These are phyloP conservation scores for Pocillopora grandis DNA, from an alignment of 92 coral and sea anemone genomes.

Conservation along the genomic window DNA sequence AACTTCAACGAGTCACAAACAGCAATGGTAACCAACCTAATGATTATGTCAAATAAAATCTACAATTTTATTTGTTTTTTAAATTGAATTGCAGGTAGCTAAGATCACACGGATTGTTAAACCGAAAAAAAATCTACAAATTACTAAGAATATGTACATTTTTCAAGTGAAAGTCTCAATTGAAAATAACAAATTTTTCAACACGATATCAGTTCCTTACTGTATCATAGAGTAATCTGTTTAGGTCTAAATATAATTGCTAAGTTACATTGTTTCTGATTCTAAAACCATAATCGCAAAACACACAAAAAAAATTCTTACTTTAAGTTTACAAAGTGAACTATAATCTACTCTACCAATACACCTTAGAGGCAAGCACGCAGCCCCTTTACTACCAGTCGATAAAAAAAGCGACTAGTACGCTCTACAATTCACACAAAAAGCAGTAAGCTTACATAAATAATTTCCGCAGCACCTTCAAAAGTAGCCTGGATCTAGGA, in stretches of 20 bases:
- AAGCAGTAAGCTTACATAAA: neutral
- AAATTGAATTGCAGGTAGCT: neutral
- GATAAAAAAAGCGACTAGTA: neutral
- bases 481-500: too few relatives aligned
- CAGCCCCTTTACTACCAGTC: neutral
- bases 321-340: neutral
- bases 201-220: neutral
- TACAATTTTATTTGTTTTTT: neutral
- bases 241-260: constrained; percentile 2
- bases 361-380: neutral
- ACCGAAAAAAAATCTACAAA: constrained; percentile 13
- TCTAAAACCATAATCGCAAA: neutral
- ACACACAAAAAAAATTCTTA: neutral
- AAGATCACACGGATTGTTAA: constrained; percentile 13
- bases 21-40: neutral
- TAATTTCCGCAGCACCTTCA: neutral
- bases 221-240: neutral
- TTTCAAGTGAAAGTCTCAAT: neutral
- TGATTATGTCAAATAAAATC: neutral
- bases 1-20: too few relatives aligned
- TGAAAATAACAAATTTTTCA: neutral
- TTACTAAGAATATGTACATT: constrained; percentile 8
- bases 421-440: too few relatives aligned
- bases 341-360: neutral
- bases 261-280: neutral